Percentiles rank a stretch among this genome's conserved stretches.
phyloP scores from a whole-genome alignment of 1,140 invertebrate species.

The Amyelois transitella region DNA sequence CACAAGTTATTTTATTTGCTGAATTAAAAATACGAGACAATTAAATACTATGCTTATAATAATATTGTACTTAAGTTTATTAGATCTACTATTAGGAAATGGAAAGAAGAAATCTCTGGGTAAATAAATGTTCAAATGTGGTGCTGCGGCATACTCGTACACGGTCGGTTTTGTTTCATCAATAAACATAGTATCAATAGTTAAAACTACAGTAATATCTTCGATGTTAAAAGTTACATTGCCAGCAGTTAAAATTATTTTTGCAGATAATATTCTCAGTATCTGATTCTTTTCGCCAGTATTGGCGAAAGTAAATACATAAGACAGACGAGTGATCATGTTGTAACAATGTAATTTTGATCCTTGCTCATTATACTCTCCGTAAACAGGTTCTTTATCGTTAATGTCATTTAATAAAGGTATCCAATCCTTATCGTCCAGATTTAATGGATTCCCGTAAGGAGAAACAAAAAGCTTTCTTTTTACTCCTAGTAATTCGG shows the following conservation, averaged over 20 bases:
- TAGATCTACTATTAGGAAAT: slow-evolving; percentile 26
- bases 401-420: slow-evolving; percentile 11
- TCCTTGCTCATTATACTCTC: slow-evolving; percentile 26
- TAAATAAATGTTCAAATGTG: slow-evolving; percentile 40
- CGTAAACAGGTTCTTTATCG: slow-evolving; percentile 24
- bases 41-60: background rate
- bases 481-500: slow-evolving; percentile 25
- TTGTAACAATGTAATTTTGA: slow-evolving; percentile 41
- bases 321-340: slow-evolving; percentile 33
- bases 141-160: slow-evolving; percentile 34
- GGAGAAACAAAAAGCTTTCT: slow-evolving; percentile 37
- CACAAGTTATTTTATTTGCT: slow-evolving; percentile 41
- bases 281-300: slow-evolving; percentile 15
- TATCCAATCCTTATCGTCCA: slow-evolving; percentile 43
- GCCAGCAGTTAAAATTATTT: slow-evolving; percentile 14
- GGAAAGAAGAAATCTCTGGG: slow-evolving; percentile 54
- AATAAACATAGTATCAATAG: slow-evolving; percentile 45
- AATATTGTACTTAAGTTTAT: background rate
- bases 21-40: slow-evolving; percentile 10
- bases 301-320: slow-evolving; percentile 38
- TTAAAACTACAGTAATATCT: slow-evolving; percentile 37
- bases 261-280: slow-evolving; percentile 40
- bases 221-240: slow-evolving; percentile 40
- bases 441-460: slow-evolving; percentile 38
- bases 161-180: slow-evolving; percentile 32